These are phyloP conservation scores for Tauraco hartlaubi DNA, from an alignment of 2,797 vertebrate genomes.

Conservation along the genomic window DNA sequence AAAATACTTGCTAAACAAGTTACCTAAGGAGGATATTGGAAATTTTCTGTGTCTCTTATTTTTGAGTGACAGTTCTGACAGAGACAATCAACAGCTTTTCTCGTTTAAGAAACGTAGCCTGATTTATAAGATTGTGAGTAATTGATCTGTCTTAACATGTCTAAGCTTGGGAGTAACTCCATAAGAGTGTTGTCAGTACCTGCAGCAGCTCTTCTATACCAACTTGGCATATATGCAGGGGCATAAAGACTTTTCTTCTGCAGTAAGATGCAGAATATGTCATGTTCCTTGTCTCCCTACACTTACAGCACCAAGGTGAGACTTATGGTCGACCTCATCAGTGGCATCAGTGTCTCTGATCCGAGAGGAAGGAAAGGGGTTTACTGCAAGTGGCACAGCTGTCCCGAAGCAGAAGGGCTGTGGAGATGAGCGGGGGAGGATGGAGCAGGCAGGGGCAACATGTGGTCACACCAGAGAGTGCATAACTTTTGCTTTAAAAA, in stretches of 20 bases:
- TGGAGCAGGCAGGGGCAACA: neutral
- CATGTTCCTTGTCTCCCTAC: rapidly evolving
- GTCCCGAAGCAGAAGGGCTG: neutral
- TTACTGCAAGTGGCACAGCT: neutral
- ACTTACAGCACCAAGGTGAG: rapidly evolving
- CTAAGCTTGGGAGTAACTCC: neutral
- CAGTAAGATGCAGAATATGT: neutral
- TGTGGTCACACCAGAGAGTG: neutral
- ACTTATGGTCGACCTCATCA: neutral
- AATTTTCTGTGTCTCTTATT: neutral
- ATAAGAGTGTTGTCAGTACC: neutral
- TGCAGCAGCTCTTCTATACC: neutral
- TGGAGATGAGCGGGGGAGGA: neutral
- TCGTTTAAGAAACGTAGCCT: neutral
- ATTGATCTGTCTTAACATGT: neutral
- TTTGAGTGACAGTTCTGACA: neutral
- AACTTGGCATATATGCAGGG: neutral
- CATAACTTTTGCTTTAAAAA: neutral
- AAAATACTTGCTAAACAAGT: neutral
- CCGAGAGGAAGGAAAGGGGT: neutral
- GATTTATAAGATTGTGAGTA: neutral
- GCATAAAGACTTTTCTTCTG: neutral
- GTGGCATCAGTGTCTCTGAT: neutral
- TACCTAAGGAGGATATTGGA: neutral
- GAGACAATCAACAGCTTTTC: neutral